These are phyloP conservation scores for Temnopleurus reevesii DNA, from an alignment of 53 echinoderm and acorn worm species.

Conservation along the genomic window DNA sequence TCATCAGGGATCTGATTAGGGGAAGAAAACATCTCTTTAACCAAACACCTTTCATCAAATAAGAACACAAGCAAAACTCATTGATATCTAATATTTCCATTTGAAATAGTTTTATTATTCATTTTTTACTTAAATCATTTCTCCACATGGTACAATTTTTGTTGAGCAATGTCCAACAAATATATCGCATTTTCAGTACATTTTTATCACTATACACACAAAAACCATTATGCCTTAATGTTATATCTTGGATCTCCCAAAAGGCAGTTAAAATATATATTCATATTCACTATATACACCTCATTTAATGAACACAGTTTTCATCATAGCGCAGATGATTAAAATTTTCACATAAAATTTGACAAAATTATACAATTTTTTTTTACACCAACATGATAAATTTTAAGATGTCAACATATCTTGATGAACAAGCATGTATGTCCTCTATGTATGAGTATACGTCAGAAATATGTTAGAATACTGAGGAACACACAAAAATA, in stretches of 20 bases:
- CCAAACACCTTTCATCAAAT: background rate
- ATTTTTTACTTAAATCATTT: slow-evolving; percentile 48
- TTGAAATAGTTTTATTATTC: slow-evolving; percentile 61
- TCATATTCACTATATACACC: slow-evolving; percentile 32
- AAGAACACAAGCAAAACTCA: background rate
- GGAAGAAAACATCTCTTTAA: no score
- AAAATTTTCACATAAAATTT: background rate
- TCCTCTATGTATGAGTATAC: background rate
- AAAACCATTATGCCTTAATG: slow-evolving; percentile 38
- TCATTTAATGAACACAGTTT: slow-evolving; percentile 4
- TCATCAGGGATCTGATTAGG: background rate
- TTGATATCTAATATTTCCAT: background rate
- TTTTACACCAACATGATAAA: background rate
- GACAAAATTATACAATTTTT: background rate
- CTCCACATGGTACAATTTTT: slow-evolving; percentile 23
- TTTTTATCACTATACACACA: slow-evolving; percentile 9
- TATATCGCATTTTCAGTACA: slow-evolving; percentile 29
- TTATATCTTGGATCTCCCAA: background rate
- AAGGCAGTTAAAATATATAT: slow-evolving; percentile 42
- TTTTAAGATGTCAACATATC: background rate
- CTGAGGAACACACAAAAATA: background rate
- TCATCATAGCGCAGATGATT: no score
- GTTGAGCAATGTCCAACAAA: slow-evolving; percentile 30
- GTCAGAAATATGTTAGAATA: background rate
- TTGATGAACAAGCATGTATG: background rate